Evolutionary conservation across 1,140 invertebrate species (phyloP), one percentile per base, ranked within the genome.

Genomic region (Cherax quadricarinatus): DNA sequence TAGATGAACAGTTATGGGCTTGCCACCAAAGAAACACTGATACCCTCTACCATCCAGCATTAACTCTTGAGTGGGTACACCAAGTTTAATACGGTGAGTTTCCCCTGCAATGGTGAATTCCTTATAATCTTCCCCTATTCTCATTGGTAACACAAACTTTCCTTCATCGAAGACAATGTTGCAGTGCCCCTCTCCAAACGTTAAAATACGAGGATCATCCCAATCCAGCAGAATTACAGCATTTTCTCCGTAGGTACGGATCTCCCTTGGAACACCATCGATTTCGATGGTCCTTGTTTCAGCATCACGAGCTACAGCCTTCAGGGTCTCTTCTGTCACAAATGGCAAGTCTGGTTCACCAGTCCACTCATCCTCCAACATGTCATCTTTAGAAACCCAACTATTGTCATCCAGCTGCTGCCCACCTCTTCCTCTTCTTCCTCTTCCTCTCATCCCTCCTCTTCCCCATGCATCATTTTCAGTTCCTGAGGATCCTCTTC

Each of bases 11-110:
- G 96, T 96, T 7, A 99, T 96, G 1, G 98, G 97, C 73, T 98
- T 97, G 5, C 98, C 98, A 83, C 98, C 98, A 95, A 99, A 99
- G 93, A 97, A 97, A 94, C 98, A 98, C 94, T 98, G 97, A 94
- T 98, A 98, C 96, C 97, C 97, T 57, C 96, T 96, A 30, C 97
- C 97, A 95, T 99, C 98, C 51, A 99, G 97, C 93, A 97, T 98
- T 1, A 99, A 95, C 95, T 99, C 98, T 86, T 98, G 96, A 0
- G 98, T 98, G 0, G 98, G 98, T 41, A 97, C 97, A 62, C 99
- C 99, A 92, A 99, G 97, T 94, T 97, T 96, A 57, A 99, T 97
- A 91, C 97, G 96, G 94, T 95, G 96, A 62, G 94, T 94, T 79
- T 95, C 94, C 78, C 95, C 95, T 93, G 96, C 94, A 91, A 96